phyloP scores from a whole-genome alignment of 2,888 invertebrate genomes.

The Drosophila pseudotalamancana region DNA sequence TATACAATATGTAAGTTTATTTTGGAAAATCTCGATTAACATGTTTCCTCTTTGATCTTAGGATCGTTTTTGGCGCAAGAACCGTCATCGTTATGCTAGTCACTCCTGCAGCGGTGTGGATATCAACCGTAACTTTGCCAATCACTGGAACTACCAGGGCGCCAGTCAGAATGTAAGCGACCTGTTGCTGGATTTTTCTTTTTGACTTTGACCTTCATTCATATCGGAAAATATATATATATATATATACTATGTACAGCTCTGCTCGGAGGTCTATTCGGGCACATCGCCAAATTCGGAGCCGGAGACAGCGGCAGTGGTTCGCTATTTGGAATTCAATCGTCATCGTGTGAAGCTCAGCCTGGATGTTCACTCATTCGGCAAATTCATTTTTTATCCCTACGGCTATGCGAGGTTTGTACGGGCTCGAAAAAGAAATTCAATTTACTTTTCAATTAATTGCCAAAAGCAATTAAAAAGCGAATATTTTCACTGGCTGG shows the following conservation, averaged over 20 bases:
- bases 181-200: slow-evolving; percentile 28
- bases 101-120: slow-evolving; percentile 89
- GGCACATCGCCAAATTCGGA: slow-evolving; percentile 82
- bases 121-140: slow-evolving; percentile 91
- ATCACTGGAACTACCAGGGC: slow-evolving; percentile 87
- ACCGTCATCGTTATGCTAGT: slow-evolving; percentile 85
- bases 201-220: slow-evolving; percentile 52
- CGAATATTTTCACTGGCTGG: slow-evolving; percentile 55
- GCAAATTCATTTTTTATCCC: slow-evolving; percentile 84
- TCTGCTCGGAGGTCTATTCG: slow-evolving; percentile 83
- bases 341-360: slow-evolving; percentile 83
- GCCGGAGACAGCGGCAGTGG: slow-evolving; percentile 82
- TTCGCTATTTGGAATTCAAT: slow-evolving; percentile 82
- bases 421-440: slow-evolving; percentile 57
- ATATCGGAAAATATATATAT: neutral
- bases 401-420: slow-evolving; percentile 83
- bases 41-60: slow-evolving; percentile 23
- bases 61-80: slow-evolving; percentile 88
- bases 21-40: neutral
- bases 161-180: slow-evolving; percentile 84
- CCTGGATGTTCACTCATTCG: slow-evolving; percentile 84
- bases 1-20: too few species aligned
- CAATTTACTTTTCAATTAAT: slow-evolving; percentile 80
- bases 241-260: slow-evolving; percentile 52
- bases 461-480: slow-evolving; percentile 76